Evolutionary conservation across 2,113 vertebrate species (phyloP), one percentile per base, ranked within the genome.

Genomic region (Gallinago jamesoni): DNA sequence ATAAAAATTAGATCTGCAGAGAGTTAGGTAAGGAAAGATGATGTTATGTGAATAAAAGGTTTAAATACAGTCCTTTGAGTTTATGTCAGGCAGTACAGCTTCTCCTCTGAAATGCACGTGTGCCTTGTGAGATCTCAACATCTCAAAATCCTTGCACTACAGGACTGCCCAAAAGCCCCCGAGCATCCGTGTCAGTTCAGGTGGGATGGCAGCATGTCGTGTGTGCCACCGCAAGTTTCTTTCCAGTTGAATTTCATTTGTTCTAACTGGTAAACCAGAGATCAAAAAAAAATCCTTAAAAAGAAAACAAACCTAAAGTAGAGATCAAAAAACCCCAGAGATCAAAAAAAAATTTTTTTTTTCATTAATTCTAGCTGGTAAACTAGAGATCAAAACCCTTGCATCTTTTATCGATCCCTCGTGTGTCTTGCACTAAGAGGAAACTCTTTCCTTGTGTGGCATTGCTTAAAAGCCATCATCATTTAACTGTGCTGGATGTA

Each of bases 391-490:
- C 95, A 97, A 97, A 97, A 94, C 87, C 81, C 69, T 91, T 93
- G 89, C 87, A 84, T 96, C 84, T 96, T 96, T 94, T 97, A 96
- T 96, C 84, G 31, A 68, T 95, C 89, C 96, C 96, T 96, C 1
- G 57, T 96, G 96, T 91, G 84, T 74, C 53, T 91, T 94, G 87
- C 39, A 24, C 48, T 73, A 25, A 72, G 53, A 94, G 89, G 89
- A 96, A 97, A 94, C 95, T 93, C 89, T 64, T 97, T 96, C 95
- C 94, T 96, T 89, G 89, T 91, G 93, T 93, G 91, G 84, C 89
- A 93, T 82, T 82, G 84, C 89, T 93, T 93, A 60, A 93, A 93
- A 91, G 69, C 78, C 89, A 87, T 82, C 70, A 64, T 91, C 80
- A 53, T 81, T 78, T 94, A 87, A 52, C 77, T 87, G 90, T 78